A percentile compares a stretch with the other conserved stretches of the same genome.
phyloP scores from a whole-genome alignment of 2,888 invertebrate genomes.

The Aphidius colemani region DNA sequence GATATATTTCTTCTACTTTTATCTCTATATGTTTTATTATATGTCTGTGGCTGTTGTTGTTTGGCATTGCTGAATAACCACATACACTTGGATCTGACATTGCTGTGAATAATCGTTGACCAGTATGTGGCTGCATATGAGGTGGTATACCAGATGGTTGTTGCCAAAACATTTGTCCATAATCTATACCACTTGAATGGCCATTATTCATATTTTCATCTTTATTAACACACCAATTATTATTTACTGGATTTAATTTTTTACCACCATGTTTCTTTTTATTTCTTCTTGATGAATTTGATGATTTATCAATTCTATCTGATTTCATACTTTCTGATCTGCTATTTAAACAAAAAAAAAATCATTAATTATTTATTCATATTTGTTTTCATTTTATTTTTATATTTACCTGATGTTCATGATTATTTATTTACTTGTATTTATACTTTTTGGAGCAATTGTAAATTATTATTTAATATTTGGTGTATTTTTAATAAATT shows the following conservation, averaged over 20 bases:
- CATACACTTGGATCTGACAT: slow-evolving; percentile 60
- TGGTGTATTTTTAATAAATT: too few relatives aligned
- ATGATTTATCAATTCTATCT: slow-evolving; percentile 27
- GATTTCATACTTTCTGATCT: slow-evolving; percentile 38
- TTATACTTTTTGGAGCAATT: too few relatives aligned
- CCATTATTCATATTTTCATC: too few relatives aligned
- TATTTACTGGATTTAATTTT: slow-evolving; percentile 27
- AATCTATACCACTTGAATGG: slow-evolving; percentile 38
- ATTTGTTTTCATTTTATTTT: too few relatives aligned
- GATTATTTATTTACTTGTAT: too few relatives aligned
- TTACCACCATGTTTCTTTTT: slow-evolving; percentile 38
- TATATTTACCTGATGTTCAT: too few relatives aligned
- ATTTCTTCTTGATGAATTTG: slow-evolving; percentile 37
- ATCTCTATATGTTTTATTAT: slow-evolving; percentile 39
- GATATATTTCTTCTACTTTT: slow-evolving; percentile 38
- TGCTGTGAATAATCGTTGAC: slow-evolving; percentile 63
- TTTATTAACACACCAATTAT: slow-evolving; percentile 35
- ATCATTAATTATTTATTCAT: too few relatives aligned
- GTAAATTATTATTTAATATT: too few relatives aligned
- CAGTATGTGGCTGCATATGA: slow-evolving; percentile 42
- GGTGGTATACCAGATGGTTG: slow-evolving; percentile 35
- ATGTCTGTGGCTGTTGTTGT: too few relatives aligned
- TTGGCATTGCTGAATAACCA: slow-evolving; percentile 56
- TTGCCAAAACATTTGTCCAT: slow-evolving; percentile 48
- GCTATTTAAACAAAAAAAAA: background rate